A percentile compares a stretch with the other conserved stretches of the same genome.
Conservation (phyloP, 2,888 invertebrate genomes). For the Acleris holmiana region DNA sequence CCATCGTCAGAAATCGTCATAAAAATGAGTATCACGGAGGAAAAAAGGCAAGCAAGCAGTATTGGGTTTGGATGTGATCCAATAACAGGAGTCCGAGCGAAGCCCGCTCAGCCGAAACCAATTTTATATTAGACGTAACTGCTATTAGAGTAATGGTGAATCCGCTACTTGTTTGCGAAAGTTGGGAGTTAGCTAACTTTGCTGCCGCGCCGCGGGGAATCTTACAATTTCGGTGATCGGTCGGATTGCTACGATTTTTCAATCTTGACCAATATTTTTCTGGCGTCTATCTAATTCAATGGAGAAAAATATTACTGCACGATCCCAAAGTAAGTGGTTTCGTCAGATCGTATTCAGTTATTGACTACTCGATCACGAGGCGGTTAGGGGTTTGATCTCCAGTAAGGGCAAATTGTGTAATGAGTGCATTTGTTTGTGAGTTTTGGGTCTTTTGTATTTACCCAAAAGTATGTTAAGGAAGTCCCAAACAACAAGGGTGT, state of each 20-base stretch:
- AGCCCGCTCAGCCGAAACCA: conserved; percentile 53
- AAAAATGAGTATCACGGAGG: conserved; percentile 51
- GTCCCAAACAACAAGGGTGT: too few species aligned
- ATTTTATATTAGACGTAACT: conserved; percentile 53
- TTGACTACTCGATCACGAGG: too few species aligned
- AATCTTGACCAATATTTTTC: conserved; percentile 2
- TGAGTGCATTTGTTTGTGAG: too few species aligned
- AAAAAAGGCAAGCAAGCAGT: conserved; percentile 45
- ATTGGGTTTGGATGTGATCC: conserved; percentile 46
- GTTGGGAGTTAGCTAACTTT: conserved; percentile 43
- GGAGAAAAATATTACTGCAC: too few species aligned
- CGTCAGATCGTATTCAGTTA: too few species aligned
- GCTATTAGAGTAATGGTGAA: conserved; percentile 48
- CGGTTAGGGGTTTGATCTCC: too few species aligned
- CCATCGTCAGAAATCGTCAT: conserved; percentile 50
- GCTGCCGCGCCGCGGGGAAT: conserved; percentile 2
- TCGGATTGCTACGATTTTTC: conserved; percentile 6
- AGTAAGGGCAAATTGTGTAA: too few species aligned
- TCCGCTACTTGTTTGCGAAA: conserved; percentile 45
- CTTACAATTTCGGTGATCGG: conserved; percentile 18
- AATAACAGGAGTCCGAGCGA: conserved; percentile 43
- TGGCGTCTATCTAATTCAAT: not conserved
- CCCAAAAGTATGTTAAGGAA: too few species aligned
- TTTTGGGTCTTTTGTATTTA: too few species aligned
- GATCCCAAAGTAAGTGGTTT: too few species aligned